Conservation (phyloP, 2,888 invertebrate species). For the Acleris emargana region DNA sequence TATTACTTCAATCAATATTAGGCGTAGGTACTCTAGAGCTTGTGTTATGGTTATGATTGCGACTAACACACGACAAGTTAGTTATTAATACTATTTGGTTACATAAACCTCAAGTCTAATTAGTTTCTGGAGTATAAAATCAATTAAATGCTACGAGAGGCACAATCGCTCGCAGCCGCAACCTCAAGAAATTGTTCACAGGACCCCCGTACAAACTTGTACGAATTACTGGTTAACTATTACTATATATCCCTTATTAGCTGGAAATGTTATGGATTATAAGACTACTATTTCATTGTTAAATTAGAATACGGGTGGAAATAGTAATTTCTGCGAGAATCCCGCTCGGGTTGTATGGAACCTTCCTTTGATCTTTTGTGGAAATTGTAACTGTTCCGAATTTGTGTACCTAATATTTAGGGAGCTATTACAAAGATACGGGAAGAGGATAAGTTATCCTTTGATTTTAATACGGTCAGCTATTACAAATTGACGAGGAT, state of each 20-base stretch:
- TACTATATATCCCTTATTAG: slow-evolving; percentile 47
- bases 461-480: background rate
- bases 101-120: slow-evolving; percentile 79
- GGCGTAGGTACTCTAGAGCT: slow-evolving; percentile 58
- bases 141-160: slow-evolving; percentile 76
- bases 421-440: background rate
- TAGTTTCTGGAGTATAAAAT: slow-evolving; percentile 79
- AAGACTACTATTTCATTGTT: background rate
- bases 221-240: slow-evolving; percentile 51
- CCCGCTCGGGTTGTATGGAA: no score
- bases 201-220: slow-evolving; percentile 65
- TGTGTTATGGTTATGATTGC: slow-evolving; percentile 47
- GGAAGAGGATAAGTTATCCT: background rate
- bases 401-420: background rate
- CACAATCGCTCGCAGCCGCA: slow-evolving; percentile 54
- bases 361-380: background rate
- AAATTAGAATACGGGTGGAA: no score
- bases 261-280: background rate
- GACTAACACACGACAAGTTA: slow-evolving; percentile 54
- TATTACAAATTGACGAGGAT: no score
- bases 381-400: background rate
- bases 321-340: no score
- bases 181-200: slow-evolving; percentile 67
- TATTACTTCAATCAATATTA: slow-evolving; percentile 51
- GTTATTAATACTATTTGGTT: slow-evolving; percentile 76